Evolutionary conservation across 2,113 vertebrate species (phyloP).

Genomic region (Chelonoidis abingdonii): DNA sequence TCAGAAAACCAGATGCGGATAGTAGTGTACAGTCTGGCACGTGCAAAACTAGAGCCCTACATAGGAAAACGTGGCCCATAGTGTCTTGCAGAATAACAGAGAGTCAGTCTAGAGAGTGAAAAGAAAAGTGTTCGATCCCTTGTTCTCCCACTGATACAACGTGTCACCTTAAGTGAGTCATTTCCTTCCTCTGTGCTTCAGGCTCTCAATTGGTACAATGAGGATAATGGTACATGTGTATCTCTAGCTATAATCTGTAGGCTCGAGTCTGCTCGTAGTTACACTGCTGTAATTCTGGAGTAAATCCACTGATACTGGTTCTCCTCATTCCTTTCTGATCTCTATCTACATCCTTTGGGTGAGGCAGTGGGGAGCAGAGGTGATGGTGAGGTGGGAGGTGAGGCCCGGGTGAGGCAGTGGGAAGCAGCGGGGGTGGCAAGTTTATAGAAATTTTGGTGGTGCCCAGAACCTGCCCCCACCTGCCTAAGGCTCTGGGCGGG

Average conservation of each 20-base stretch:
- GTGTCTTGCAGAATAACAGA: not conserved
- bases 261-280: not conserved
- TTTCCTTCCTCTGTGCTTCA: not conserved
- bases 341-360: not conserved
- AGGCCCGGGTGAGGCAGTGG: too few relatives aligned
- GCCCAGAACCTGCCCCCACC: too few relatives aligned
- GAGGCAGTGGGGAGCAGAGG: too few relatives aligned
- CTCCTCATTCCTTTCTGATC: not conserved
- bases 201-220: not conserved
- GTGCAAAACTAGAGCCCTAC: constrained; percentile 28
- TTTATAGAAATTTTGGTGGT: too few relatives aligned
- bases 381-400: too few relatives aligned
- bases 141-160: not conserved
- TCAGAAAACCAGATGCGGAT: constrained; percentile 42
- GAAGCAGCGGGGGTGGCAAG: too few relatives aligned
- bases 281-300: not conserved
- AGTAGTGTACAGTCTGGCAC: not conserved
- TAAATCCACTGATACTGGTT: not conserved
- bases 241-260: not conserved
- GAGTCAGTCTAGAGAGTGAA: not conserved
- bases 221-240: not conserved
- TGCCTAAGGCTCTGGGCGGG: too few relatives aligned
- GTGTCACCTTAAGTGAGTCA: not conserved
- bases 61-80: not conserved
- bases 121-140: not conserved